Conservation (phyloP, 2,113 vertebrate genomes). For the Archocentrus centrarchus region DNA sequence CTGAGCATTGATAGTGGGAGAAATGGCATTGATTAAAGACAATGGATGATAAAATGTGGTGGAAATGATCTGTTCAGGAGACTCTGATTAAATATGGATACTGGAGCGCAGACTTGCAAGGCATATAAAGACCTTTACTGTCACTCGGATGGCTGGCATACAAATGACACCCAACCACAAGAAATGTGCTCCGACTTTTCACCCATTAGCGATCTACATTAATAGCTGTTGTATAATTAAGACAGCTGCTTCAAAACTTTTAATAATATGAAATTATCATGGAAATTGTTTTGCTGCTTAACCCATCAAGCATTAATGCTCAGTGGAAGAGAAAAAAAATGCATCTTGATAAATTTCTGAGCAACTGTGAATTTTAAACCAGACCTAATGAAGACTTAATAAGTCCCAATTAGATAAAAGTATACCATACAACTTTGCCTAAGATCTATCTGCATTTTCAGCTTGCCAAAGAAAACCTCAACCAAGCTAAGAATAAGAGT, state of each 20-base stretch:
- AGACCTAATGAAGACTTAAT: background rate
- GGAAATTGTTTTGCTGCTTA: constrained; percentile 15
- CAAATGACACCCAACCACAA: background rate
- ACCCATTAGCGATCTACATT: background rate
- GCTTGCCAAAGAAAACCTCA: background rate
- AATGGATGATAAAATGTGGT: constrained; percentile 42
- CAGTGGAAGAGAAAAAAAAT: background rate
- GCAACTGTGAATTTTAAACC: background rate
- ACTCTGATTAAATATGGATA: constrained; percentile 55
- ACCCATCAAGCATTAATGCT: background rate
- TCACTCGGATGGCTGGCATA: background rate
- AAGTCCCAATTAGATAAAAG: background rate
- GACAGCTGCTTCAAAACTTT: constrained; percentile 13
- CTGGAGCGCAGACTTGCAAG: background rate
- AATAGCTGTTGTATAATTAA: constrained; percentile 27
- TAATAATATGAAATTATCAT: background rate
- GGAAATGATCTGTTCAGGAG: constrained; percentile 51
- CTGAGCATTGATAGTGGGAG: background rate
- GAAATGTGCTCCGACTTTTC: background rate
- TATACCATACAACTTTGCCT: accelerated
- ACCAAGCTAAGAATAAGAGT: too few relatives aligned
- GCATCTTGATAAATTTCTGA: background rate
- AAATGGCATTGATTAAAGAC: constrained; percentile 56
- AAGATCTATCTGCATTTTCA: background rate
- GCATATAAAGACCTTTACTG: constrained; percentile 19